Conservation (phyloP, 2,797 vertebrate genomes). For the Antennarius maculatus region DNA sequence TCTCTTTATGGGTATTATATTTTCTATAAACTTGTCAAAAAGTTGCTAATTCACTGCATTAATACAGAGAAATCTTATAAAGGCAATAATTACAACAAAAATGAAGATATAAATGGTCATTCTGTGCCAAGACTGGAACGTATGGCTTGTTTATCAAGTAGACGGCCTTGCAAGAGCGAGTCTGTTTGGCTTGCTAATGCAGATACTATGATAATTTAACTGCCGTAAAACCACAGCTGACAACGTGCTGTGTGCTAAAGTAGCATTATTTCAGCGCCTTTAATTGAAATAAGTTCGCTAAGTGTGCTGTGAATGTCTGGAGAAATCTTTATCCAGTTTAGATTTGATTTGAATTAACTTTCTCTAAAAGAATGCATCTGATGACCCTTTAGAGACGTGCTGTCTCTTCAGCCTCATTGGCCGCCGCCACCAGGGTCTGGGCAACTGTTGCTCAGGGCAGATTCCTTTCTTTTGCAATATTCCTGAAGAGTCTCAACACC, state of each 20-base stretch:
- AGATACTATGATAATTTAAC: slow-evolving; percentile 33
- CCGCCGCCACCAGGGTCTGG: too few species aligned
- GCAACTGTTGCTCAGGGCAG: too few species aligned
- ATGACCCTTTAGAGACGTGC: not conserved
- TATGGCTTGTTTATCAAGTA: not conserved
- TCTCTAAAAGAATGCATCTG: not conserved
- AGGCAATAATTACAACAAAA: slow-evolving; percentile 24
- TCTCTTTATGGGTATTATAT: slow-evolving; percentile 17
- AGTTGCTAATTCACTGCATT: slow-evolving; percentile 15
- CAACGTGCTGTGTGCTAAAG: not conserved
- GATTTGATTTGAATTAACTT: slow-evolving; percentile 6
- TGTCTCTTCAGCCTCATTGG: too few species aligned
- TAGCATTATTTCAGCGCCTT: not conserved
- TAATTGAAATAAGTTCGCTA: not conserved
- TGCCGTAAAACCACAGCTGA: slow-evolving; percentile 8
- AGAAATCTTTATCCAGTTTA: not conserved
- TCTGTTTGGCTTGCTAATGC: slow-evolving; percentile 24
- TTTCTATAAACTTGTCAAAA: slow-evolving; percentile 4
- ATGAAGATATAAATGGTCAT: slow-evolving; percentile 29
- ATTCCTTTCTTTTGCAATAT: too few species aligned
- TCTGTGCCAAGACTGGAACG: slow-evolving; percentile 10
- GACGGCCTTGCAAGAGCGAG: too few species aligned
- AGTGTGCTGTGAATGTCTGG: slow-evolving; percentile 2
- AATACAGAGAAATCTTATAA: slow-evolving; percentile 21
- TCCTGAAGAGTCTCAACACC: too few species aligned